Evolutionary conservation across 2,888 invertebrate genomes (phyloP).

Genomic region (Drosophila helvetica): DNA sequence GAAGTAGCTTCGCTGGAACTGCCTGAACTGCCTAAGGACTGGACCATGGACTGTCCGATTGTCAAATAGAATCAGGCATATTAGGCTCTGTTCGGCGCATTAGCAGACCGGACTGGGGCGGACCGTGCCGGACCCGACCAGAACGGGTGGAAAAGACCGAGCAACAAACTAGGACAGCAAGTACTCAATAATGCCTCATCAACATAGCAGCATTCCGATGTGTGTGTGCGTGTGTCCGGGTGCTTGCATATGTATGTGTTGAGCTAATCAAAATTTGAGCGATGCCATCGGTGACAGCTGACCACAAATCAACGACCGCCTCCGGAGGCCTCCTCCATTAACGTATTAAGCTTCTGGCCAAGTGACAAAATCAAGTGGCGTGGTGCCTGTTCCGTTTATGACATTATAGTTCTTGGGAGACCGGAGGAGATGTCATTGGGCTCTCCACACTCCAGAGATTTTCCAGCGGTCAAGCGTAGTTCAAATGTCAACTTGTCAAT

Average conservation of each 20-base stretch:
- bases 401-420: no score
- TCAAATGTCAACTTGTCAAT: no score
- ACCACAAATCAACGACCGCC: slow-evolving; percentile 27
- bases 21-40: slow-evolving; percentile 1
- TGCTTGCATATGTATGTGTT: neutral
- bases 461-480: no score
- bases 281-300: slow-evolving; percentile 18
- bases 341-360: slow-evolving; percentile 6
- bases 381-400: neutral
- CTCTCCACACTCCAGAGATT: no score
- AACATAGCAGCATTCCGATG: slow-evolving; percentile 44
- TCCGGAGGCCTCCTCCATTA: slow-evolving; percentile 10
- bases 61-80: slow-evolving; percentile 40
- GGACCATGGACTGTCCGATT: slow-evolving; percentile 22
- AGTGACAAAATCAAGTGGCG: neutral
- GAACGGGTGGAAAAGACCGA: neutral
- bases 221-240: slow-evolving; percentile 3
- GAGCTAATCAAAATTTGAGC: slow-evolving; percentile 32
- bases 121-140: no score
- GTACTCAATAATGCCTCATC: slow-evolving; percentile 32
- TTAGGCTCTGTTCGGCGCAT: no score
- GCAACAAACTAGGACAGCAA: slow-evolving; percentile 6
- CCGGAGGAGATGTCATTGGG: no score
- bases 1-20: neutral
- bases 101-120: slow-evolving; percentile 1